Conservation (phyloP, 2,888 invertebrate genomes). For the Dusona sp. region DNA sequence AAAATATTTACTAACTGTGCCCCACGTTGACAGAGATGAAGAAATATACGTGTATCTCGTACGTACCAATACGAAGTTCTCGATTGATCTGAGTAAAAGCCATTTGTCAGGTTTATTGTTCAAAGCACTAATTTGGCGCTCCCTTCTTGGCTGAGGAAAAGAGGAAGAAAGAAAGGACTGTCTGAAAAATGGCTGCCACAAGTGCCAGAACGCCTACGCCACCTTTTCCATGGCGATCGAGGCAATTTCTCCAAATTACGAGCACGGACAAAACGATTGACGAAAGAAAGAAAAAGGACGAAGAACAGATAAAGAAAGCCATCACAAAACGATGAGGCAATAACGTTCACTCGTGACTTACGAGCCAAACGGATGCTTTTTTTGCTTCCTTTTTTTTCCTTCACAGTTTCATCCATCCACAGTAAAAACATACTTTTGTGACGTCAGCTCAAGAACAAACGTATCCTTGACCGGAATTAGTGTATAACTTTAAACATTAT, state of each 20-base stretch:
- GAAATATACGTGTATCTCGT: conserved; percentile 20
- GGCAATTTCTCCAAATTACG: conserved; percentile 70
- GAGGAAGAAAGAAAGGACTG: conserved; percentile 46
- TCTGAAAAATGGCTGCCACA: conserved; percentile 72
- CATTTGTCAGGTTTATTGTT: conserved; percentile 70
- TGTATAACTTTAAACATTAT: conserved; percentile 41
- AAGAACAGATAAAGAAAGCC: conserved; percentile 35
- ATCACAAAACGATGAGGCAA: conserved; percentile 51
- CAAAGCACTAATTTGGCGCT: conserved; percentile 74
- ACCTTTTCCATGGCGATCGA: conserved; percentile 20
- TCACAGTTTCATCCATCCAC: neutral
- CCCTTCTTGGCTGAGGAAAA: conserved; percentile 23
- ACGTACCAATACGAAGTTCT: conserved; percentile 16
- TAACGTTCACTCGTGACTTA: conserved; percentile 57
- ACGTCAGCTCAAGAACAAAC: neutral
- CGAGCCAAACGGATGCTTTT: conserved; percentile 33
- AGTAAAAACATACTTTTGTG: conserved; percentile 22
- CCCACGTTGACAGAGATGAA: conserved; percentile 14
- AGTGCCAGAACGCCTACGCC: conserved; percentile 33
- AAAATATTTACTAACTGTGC: neutral
- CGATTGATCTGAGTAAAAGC: conserved; percentile 50
- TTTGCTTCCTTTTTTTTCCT: neutral
- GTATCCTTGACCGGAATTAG: conserved; percentile 1
- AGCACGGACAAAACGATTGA: conserved; percentile 45
- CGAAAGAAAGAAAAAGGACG: conserved; percentile 50